Conservation (phyloP, 2,888 invertebrate species). For the Myopa testacea region DNA sequence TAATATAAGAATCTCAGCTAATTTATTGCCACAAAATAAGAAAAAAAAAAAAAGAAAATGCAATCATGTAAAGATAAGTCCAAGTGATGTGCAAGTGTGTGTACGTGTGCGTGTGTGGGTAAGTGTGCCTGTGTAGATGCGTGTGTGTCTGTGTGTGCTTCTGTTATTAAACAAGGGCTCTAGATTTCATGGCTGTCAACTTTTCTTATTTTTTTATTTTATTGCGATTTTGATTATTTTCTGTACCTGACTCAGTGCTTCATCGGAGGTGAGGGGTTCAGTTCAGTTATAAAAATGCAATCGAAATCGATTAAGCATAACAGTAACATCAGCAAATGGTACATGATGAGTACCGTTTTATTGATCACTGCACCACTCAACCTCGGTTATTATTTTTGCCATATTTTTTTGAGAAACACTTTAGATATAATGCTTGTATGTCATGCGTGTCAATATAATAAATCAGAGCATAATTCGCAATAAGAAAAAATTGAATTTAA, state of each 20-base stretch:
- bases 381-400: too few species aligned
- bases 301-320: too few species aligned
- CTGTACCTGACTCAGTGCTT: background rate
- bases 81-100: background rate
- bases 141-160: background rate
- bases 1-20: background rate
- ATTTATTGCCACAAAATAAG: constrained; percentile 17
- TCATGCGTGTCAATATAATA: too few species aligned
- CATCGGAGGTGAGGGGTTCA: background rate
- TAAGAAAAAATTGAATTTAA: too few species aligned
- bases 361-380: too few species aligned
- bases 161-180: background rate
- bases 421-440: too few species aligned
- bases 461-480: too few species aligned
- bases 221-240: background rate
- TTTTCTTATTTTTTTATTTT: constrained; percentile 20
- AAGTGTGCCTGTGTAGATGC: background rate
- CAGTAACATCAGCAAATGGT: too few species aligned
- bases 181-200: constrained; percentile 13
- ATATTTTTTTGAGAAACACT: too few species aligned
- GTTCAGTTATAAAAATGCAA: too few species aligned
- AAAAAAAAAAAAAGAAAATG: constrained; percentile 10
- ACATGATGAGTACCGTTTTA: too few species aligned
- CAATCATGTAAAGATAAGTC: constrained; percentile 10
- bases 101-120: background rate